phyloP scores from a whole-genome alignment of 2,888 invertebrate genomes.

The Silvanus unidentatus region DNA sequence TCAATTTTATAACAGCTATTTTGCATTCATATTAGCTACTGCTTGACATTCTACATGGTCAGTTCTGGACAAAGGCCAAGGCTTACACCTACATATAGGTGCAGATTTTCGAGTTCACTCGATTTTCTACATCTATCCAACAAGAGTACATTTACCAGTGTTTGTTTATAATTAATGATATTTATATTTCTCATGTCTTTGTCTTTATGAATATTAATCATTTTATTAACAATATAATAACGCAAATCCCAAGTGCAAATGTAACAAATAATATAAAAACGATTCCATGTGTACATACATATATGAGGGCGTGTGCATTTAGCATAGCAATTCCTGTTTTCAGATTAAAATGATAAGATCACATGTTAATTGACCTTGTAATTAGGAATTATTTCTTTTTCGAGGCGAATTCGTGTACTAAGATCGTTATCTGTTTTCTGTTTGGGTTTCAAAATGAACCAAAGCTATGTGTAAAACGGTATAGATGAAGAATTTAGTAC shows the following conservation, averaged over 20 bases:
- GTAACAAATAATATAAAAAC: not conserved
- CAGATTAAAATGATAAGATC: too few relatives aligned
- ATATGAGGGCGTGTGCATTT: too few relatives aligned
- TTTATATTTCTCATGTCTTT: slow-evolving; percentile 2
- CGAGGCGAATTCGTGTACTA: too few relatives aligned
- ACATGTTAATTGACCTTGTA: too few relatives aligned
- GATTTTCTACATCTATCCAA: not conserved
- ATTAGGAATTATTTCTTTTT: too few relatives aligned
- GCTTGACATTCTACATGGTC: slow-evolving; percentile 24
- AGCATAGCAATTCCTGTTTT: too few relatives aligned
- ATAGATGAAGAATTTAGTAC: too few relatives aligned
- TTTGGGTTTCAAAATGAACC: too few relatives aligned
- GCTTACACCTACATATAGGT: slow-evolving; percentile 24
- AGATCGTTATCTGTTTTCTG: too few relatives aligned
- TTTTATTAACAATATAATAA: not conserved
- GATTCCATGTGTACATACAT: too few relatives aligned
- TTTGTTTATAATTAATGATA: slow-evolving; percentile 4
- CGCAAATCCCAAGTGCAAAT: not conserved
- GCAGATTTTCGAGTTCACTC: not conserved
- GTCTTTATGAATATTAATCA: slow-evolving; percentile 2
- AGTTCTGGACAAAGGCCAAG: slow-evolving; percentile 31
- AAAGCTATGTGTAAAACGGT: too few relatives aligned
- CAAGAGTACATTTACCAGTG: too few relatives aligned
- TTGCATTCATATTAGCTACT: slow-evolving; percentile 9
- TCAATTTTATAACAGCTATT: not conserved